A percentile compares a stretch with the other conserved stretches of the same genome.
These are phyloP conservation scores for Cottoperca gobio DNA, from an alignment of 2,797 vertebrate genomes.

Conservation along the genomic window DNA sequence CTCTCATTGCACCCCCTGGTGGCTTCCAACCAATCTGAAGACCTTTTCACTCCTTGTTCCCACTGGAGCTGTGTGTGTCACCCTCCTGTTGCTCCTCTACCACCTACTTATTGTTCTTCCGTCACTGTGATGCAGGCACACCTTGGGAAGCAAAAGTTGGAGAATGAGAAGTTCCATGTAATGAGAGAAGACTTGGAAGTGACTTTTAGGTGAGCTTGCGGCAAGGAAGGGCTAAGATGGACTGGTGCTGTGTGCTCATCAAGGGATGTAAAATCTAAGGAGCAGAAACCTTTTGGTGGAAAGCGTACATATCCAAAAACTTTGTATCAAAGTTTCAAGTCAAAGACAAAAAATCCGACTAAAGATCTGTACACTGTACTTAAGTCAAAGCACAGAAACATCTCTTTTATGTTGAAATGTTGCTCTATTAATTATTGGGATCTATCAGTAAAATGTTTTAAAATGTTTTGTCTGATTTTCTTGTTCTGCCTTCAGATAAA, in stretches of 20 bases:
- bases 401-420: too few species aligned
- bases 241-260: background rate
- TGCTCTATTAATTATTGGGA: background rate
- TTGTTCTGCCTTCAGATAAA: background rate
- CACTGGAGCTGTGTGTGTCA: conserved; percentile 22
- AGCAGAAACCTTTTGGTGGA: conserved; percentile 6
- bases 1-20: conserved; percentile 25
- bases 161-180: conserved; percentile 14
- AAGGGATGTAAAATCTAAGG: conserved; percentile 15
- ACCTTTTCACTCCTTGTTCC: conserved; percentile 31
- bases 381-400: too few species aligned
- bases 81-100: conserved; percentile 36
- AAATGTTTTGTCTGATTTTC: background rate
- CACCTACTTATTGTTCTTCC: conserved; percentile 14
- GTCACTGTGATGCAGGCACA: conserved; percentile 8
- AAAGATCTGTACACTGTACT: too few species aligned
- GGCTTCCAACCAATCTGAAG: conserved; percentile 27
- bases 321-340: too few species aligned
- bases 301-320: background rate
- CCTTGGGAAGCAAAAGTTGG: conserved; percentile 15
- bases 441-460: background rate
- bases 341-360: too few species aligned
- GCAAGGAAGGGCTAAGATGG: background rate
- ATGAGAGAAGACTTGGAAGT: conserved; percentile 16
- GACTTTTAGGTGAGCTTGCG: conserved; percentile 23